Base-by-base conservation (phyloP, 2,113 vertebrate species). In the Odocoileus virginianus region DNA sequence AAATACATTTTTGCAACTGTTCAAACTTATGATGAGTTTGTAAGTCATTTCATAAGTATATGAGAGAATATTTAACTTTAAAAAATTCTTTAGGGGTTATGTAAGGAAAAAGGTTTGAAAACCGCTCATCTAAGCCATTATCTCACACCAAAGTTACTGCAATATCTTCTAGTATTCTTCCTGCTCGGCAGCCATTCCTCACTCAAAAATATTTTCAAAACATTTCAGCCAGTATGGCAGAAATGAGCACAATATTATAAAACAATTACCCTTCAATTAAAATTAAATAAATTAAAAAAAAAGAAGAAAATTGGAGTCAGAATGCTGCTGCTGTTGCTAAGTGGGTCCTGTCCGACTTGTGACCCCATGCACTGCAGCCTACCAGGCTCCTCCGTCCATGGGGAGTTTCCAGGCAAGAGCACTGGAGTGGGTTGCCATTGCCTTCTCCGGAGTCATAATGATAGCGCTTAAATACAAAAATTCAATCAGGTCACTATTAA, bases 1-100 rank as follows among this genome's bases (percentile, higher is more conserved):
- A 97, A 71, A 87, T 83, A 87, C 36, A 93, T 91, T 87, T 94
- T 88, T 76, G 21, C 25, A 91, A 76, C 28, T 57, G 89, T 71
- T 96, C 92, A 93, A 97, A 64, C 54, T 60, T 60, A 79, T 55
- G 55, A 82, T 71, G 30, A 92, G 84, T 94, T 87, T 89, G 40
- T 94, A 92, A 87, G 47, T 76, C 10, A 21, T 50, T 79, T 94
- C 58, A 36, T 82, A 97, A 82, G 28, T 82, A 88, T 40, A 71
- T 61, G 40, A 90, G 50, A 97, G 11, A 30, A 93, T 60, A 76
- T 50, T 82, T 61, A 54, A 61, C n/a, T 89, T 82, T 47, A 52
- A 16, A 91, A 95, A 50, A 55, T 82, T 36, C 19, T 67, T 81
- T n/a, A 36, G 30, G 43, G 21, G 11, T 6, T 58, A 15, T 90